phyloP scores from a whole-genome alignment of 2,113 vertebrate species.

The Pycnonotus jocosus region DNA sequence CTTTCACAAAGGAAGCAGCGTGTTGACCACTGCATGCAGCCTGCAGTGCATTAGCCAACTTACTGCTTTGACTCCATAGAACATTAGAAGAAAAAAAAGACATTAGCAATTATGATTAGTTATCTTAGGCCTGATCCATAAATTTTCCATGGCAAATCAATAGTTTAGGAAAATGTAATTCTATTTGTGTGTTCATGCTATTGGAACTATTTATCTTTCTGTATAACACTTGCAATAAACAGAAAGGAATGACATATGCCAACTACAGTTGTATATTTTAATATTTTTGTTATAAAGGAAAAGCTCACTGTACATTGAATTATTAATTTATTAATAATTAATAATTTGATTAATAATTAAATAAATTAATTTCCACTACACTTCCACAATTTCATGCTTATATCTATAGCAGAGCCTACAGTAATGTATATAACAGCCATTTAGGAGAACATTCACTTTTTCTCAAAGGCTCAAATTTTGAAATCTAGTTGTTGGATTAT shows the following conservation, averaged over 20 bases:
- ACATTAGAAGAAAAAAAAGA: neutral
- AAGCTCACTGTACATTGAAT: too few relatives aligned
- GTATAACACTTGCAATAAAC: neutral
- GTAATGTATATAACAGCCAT: neutral
- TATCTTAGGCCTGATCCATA: neutral
- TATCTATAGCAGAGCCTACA: neutral
- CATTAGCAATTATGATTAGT: neutral
- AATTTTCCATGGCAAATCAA: neutral
- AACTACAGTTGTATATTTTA: neutral
- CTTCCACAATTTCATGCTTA: neutral
- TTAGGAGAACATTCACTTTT: neutral
- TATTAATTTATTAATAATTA: too few relatives aligned
- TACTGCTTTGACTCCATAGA: neutral
- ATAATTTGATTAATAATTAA: too few relatives aligned
- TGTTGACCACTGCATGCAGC: neutral
- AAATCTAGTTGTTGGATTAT: neutral
- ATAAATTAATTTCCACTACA: neutral
- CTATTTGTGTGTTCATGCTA: neutral
- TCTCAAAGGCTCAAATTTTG: neutral
- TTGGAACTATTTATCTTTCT: neutral
- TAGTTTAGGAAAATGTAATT: neutral
- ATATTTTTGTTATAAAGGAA: neutral
- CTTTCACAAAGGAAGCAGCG: neutral
- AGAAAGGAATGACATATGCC: neutral
- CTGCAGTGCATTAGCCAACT: neutral